Evolutionary conservation across 2,888 invertebrate species (phyloP).

Genomic region (Furcula furcula): DNA sequence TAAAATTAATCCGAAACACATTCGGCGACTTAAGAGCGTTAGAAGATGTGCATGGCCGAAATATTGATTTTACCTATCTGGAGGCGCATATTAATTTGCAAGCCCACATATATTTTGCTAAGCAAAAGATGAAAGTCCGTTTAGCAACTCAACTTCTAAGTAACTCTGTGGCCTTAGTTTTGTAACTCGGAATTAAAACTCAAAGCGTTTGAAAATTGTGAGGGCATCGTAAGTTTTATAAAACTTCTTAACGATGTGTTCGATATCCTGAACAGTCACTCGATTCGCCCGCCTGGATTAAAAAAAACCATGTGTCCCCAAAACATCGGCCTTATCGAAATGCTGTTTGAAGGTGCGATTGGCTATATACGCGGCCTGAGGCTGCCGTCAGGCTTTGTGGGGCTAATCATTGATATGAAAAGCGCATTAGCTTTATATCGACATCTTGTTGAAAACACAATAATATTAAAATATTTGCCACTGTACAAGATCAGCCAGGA

Average conservation of each 20-base stretch:
- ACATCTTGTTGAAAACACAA: neutral
- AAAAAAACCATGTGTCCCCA: too few relatives aligned
- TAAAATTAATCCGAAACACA: neutral
- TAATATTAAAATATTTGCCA: constrained; percentile 1
- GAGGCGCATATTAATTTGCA: too few relatives aligned
- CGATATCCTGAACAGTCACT: constrained; percentile 5
- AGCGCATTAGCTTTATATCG: constrained; percentile 14
- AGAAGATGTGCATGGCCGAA: too few relatives aligned
- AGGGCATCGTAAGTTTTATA: constrained; percentile 3
- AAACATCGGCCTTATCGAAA: too few relatives aligned
- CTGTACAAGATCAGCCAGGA: constrained; percentile 8
- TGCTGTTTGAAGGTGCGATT: too few relatives aligned
- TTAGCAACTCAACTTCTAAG: constrained; percentile 1
- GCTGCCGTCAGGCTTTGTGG: constrained; percentile 26
- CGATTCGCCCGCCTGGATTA: constrained; percentile 10
- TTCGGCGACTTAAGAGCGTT: neutral
- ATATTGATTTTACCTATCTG: too few relatives aligned
- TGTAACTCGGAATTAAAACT: constrained; percentile 2
- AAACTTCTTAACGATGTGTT: constrained; percentile 3
- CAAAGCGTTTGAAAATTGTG: constrained; percentile 1
- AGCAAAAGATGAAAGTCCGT: constrained; percentile 2
- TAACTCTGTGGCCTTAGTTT: constrained; percentile 1
- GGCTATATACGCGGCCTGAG: too few relatives aligned
- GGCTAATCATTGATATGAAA: constrained; percentile 15
- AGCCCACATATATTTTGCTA: neutral